Evolutionary conservation across 2,888 invertebrate species (phyloP), one percentile per base, ranked within the genome.

Genomic region (Hetaerina titia): DNA sequence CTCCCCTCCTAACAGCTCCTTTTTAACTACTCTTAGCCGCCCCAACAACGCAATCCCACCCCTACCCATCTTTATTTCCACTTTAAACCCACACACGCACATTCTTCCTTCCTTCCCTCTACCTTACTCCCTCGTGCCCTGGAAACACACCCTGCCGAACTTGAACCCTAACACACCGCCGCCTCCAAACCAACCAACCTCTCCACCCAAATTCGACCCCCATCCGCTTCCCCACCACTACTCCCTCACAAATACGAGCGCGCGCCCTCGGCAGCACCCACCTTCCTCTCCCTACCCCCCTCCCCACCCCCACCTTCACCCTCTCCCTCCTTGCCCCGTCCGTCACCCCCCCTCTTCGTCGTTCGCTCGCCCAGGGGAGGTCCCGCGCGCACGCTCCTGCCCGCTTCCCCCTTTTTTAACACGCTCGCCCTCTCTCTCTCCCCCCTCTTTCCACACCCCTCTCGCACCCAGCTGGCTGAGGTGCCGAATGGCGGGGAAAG

Each of bases 81-180:
- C 90, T 63, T 90, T 90, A 90, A 81, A 81, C 25, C 81, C 81
- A 81, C 25, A 2, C 69, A 69, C 81, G 31, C 74, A 74, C 81
- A 31, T 31, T 81, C 81, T 31, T 81, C 81, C 81, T 90, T 64
- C 60, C 19, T 31, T n/a, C 64, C 19, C 25, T 60, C 45, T 19
- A 69, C 56, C 31, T 31, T 31, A 31, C 81, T 74, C 56, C 69
- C 69, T 92, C 64, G 57, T 81, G 81, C 81, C 64, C 69, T 69
- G 56, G 92, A 92, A 92, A 92, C 92, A 69, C 31, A 92, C 92
- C 92, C 92, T 45, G 92, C 92, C 56, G 69, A 92, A 92, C 74
- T 92, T 74, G 81, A 81, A 45, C 90, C 64, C 90, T 90, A 31
- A 58, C 57, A 57, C 89, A 19, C 90, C 25, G 64, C 19, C 15